Evolutionary conservation across 92 coral and sea anemone species (phyloP), one percentile per base, ranked within the genome.

Genomic region (Bergia sp.): DNA sequence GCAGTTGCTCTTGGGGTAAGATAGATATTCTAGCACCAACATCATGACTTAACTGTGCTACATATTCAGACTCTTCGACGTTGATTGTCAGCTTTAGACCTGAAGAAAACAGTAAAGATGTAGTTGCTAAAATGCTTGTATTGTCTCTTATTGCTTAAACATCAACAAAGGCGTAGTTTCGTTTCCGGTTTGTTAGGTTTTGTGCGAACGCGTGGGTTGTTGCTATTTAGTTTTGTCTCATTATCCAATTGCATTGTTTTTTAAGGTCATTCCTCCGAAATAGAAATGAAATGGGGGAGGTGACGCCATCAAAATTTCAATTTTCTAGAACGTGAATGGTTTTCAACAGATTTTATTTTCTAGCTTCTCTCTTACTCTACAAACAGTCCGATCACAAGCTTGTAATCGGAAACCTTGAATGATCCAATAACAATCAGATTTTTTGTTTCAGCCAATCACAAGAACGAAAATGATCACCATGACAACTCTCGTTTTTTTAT

Each of bases 1-100:
- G 76, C 69, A 90, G 80, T 79, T 90, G 90, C 11, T 47, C 49
- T 18, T 88, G 81, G 58, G 77, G 77, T 37, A 80, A 74, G 58
- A 90, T 86, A 16, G 88, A 43, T 15, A 90, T 37, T 73, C 83
- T 86, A 3, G 77, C 82, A 21, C 92, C 92, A 0, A 88, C 92
- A 36, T 90, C 90, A 49, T 86, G 82, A 23, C 80, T 79, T 23
- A 90, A 65, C 15, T 86, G 73, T 7, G 43, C 77, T 1, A 82
- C 74, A 40, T 82, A 82, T 36, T 82, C 86, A 21, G 41, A 65
- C 44, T 82, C 75, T 65, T 82, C 81, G 41, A 86, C 80, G 42
- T 90, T 86, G n/a, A 90, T 83, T 73, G 83, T 85, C 11, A 90
- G 89, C 49, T 85, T 49, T 21, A 90, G 53, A 66, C 92, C 92